These are phyloP conservation scores for Trachythela sp. DNA, from an alignment of 64 coral and sea anemone species.

Conservation along the genomic window DNA sequence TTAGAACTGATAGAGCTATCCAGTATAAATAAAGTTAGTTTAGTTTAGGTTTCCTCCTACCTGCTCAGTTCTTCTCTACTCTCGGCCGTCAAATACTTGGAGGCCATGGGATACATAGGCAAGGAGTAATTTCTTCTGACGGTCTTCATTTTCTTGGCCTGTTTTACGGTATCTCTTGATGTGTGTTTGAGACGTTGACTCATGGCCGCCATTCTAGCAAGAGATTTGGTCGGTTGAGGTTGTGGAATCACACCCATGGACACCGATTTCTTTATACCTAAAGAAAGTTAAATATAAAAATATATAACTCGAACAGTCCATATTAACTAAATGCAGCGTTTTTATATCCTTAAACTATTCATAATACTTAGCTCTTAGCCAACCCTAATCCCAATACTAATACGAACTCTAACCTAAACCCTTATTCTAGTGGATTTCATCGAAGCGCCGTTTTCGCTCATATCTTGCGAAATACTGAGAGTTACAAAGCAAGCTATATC, in stretches of 20 bases:
- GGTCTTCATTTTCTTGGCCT: constrained; percentile 21
- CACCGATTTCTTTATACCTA: neutral
- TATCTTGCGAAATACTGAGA: too few species aligned
- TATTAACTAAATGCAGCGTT: too few species aligned
- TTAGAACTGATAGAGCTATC: neutral
- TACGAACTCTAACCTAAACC: too few species aligned
- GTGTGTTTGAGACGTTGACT: constrained; percentile 22
- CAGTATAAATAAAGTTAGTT: neutral
- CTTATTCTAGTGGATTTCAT: too few species aligned
- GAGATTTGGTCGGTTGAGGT: neutral
- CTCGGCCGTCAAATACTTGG: neutral
- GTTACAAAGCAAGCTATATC: too few species aligned
- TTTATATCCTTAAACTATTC: too few species aligned
- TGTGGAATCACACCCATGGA: neutral
- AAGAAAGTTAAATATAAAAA: neutral
- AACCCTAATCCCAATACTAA: too few species aligned
- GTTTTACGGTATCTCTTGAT: constrained; percentile 5
- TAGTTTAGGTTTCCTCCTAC: neutral
- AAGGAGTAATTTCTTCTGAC: neutral
- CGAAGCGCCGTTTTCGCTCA: too few species aligned
- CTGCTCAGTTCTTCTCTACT: neutral
- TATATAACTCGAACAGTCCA: too few species aligned
- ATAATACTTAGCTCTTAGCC: too few species aligned
- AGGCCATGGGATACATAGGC: neutral
- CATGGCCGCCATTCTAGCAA: neutral